Base-by-base conservation (phyloP, 2,888 invertebrate species). In the Lacanobia oleracea region DNA sequence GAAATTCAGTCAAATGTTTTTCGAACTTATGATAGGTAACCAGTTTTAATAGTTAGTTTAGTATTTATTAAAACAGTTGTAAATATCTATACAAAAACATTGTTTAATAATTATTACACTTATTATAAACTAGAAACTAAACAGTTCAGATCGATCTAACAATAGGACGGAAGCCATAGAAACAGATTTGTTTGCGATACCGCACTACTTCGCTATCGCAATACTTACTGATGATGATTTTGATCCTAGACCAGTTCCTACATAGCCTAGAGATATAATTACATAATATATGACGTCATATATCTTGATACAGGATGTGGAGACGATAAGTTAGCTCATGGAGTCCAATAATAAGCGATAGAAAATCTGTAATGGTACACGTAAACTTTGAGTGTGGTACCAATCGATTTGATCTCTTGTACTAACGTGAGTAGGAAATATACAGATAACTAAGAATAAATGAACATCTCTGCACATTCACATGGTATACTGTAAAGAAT, bases 101-200 rank as follows among this genome's bases (percentile, higher is more conserved):
- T 33, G 33, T 33, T 33, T 33, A 33, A 33, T 33, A 40, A 51
- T 50, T 18, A 77, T 23, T n/a, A 43, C 12, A 43, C 10, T 43
- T 10, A 43, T 10, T 1, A 43, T 43, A 12, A 43, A 75, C 27
- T 53, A 45, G 27, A 23, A 62, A 37, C 12, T 43, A 9, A 40
- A 73, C 53, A 12, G 48, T 70, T 65, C 45, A 54, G 40, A 80
- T 69, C n/a, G 57, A 12, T 56, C 16, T 10, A 64, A 81, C 78
- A 73, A 77, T 69, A 63, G 66, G 27, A 73, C 73, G 77, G 82
- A 80, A 77, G 78, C 12, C 27, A 72, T 66, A 72, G 51, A 68
- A 66, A 67, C 63, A 63, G 57, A 53, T 71, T 57, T 51, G 50
- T 53, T n/a, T 23, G 2, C 48, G 67, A 81, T 67, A 77, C 33